Evolutionary conservation across 2,113 vertebrate genomes (phyloP), one percentile per base, ranked within the genome.

Genomic region (Anser brachyrhynchus): DNA sequence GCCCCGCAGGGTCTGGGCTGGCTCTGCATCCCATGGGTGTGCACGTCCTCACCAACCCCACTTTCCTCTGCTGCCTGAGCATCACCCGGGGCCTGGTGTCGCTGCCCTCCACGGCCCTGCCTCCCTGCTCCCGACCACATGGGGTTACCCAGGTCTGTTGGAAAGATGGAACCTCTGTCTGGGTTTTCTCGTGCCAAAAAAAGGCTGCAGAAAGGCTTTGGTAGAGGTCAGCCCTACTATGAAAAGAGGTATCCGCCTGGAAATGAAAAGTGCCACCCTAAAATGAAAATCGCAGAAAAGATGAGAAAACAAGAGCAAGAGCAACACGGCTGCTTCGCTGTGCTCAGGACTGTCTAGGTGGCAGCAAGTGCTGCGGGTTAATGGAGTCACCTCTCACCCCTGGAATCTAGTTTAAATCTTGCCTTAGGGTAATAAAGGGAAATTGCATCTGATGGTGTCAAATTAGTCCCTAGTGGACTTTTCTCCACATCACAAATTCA

Each of bases 391-490:
- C 95, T 96, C 93, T 97, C 86, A 97, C 92, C 95, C 74, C 88
- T 90, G 92, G 89, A 97, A 97, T 95, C 96, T 93, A 96, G 93
- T 97, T 97, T 94, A 95, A 97, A 97, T 80, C 94, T 97, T 94
- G 95, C 94, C 91, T 97, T 91, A 96, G 90, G 95, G 95, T 93
- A 92, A 96, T 89, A 95, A 95, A 96, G 62, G 75, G 82, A 95
- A 96, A 97, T 96, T 96, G 81, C 89, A 93, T 95, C 80, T 95
- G 90, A 97, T 91, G 89, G 94, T 93, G 86, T 95, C 96, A 97
- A 96, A 97, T 97, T 95, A 97, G 75, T 97, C 96, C 95, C 95
- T 95, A 46, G 81, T 49, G 95, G 91, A 92, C 55, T 93, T 94
- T 87, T 80, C 70, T 85, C 66, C 75, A 49, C 90, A 90, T 95